A percentile compares a stretch with the other conserved stretches of the same genome.
phyloP scores from a whole-genome alignment of 2,797 vertebrate species.

The Anas georgica region DNA sequence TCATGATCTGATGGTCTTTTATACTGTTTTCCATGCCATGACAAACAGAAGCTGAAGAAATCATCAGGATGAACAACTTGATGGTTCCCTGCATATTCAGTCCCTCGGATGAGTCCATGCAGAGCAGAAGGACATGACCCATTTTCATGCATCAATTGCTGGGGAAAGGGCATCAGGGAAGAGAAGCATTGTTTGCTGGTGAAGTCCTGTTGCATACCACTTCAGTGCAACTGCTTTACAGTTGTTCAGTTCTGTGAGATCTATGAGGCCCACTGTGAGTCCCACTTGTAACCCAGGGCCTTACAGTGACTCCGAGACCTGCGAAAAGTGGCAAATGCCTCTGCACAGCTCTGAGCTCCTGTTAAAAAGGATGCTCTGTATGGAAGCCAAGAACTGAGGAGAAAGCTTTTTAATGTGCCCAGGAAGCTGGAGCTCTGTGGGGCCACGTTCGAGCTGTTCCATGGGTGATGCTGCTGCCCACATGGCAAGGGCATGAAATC shows the following conservation, averaged over 20 bases:
- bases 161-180: neutral
- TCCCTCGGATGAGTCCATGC: neutral
- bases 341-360: neutral
- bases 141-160: neutral
- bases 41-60: neutral
- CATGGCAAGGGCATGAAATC: neutral
- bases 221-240: neutral
- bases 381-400: neutral
- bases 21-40: neutral
- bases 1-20: neutral
- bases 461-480: neutral
- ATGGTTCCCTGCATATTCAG: neutral
- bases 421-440: neutral
- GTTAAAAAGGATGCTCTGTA: neutral
- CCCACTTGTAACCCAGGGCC: neutral
- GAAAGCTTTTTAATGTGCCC: neutral
- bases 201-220: neutral
- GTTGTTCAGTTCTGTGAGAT: neutral
- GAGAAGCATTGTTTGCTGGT: neutral
- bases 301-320: neutral
- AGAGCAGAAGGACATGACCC: neutral
- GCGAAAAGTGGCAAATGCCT: neutral
- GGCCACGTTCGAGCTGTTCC: rapidly evolving
- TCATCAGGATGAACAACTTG: neutral
- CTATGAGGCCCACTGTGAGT: neutral